phyloP scores from a whole-genome alignment of 2,888 invertebrate genomes.

The Drosophila putrida region DNA sequence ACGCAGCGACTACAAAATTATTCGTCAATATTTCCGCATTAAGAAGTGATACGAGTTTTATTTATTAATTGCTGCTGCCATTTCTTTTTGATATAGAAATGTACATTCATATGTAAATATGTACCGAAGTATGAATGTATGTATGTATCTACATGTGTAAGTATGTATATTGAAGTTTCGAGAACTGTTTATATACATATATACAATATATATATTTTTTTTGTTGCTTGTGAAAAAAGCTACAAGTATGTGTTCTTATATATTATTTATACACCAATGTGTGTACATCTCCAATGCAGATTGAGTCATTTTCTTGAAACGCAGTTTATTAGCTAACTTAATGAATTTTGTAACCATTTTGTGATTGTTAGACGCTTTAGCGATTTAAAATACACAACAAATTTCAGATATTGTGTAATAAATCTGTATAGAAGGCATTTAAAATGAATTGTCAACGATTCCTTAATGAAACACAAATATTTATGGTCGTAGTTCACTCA shows the following conservation, averaged over 20 bases:
- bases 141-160: not conserved
- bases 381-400: not conserved
- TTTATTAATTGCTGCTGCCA: constrained; percentile 43
- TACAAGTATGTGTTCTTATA: constrained; percentile 13
- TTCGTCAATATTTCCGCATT: constrained; percentile 77
- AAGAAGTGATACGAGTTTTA: constrained; percentile 64
- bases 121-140: not conserved
- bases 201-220: constrained; percentile 5
- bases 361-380: constrained; percentile 1
- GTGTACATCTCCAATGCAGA: constrained; percentile 26
- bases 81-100: constrained; percentile 32
- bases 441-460: not conserved
- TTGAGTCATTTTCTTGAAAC: constrained; percentile 62
- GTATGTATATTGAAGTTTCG: constrained; percentile 10
- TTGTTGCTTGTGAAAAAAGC: not conserved
- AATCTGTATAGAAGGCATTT: not conserved
- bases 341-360: constrained; percentile 58
- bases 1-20: constrained; percentile 46
- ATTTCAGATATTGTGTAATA: constrained; percentile 6
- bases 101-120: constrained; percentile 13
- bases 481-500: too few relatives aligned
- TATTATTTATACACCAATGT: constrained; percentile 9
- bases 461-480: too few relatives aligned
- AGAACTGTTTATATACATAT: constrained; percentile 12
- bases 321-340: constrained; percentile 53